A percentile compares a stretch with the other conserved stretches of the same genome.
Conservation (phyloP, 2,888 invertebrate species). For the Tortrix viridana region DNA sequence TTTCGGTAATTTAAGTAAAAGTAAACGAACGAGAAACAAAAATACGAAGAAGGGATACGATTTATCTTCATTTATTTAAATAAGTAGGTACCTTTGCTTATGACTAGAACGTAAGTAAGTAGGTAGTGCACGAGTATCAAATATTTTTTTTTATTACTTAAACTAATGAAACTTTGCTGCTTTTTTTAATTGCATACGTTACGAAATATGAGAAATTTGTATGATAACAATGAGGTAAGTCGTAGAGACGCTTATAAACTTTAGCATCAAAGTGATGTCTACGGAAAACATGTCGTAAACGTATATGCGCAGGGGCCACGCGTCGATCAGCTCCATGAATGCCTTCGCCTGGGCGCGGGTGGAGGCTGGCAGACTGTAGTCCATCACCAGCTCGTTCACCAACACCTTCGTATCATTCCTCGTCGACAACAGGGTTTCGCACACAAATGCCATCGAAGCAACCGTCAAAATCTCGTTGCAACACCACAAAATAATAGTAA, state of each 20-base stretch:
- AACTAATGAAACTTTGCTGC: no score
- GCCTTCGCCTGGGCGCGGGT: constrained; percentile 66
- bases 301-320: constrained; percentile 54
- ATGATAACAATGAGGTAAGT: constrained; percentile 37
- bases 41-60: no score
- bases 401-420: constrained; percentile 58
- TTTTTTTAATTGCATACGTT: no score
- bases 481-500: constrained; percentile 55
- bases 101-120: no score
- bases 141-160: no score
- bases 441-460: constrained; percentile 55
- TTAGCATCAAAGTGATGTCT: constrained; percentile 33
- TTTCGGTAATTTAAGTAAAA: no score
- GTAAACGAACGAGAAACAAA: no score
- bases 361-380: constrained; percentile 59
- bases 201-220: constrained; percentile 29
- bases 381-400: constrained; percentile 66
- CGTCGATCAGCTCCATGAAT: constrained; percentile 66
- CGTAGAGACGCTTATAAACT: constrained; percentile 34
- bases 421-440: constrained; percentile 55
- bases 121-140: no score
- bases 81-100: no score
- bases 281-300: constrained; percentile 37
- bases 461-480: constrained; percentile 52
- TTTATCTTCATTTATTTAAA: no score